These are phyloP conservation scores for Aphaenogaster rudis DNA, from an alignment of 1,140 invertebrate genomes.

Conservation along the genomic window DNA sequence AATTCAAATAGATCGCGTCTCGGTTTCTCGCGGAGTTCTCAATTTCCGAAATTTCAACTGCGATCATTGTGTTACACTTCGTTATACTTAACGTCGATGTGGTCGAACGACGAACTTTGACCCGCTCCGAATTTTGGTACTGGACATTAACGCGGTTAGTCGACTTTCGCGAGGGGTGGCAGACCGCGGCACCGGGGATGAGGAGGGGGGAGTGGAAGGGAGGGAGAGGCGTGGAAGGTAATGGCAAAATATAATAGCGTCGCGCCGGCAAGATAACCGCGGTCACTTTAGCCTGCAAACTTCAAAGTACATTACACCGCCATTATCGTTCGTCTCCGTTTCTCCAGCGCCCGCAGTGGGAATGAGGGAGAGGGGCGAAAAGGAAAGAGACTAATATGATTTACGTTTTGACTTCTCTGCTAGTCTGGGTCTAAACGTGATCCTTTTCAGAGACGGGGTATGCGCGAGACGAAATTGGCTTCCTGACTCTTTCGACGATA, in stretches of 20 bases:
- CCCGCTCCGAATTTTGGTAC: constrained; percentile 47
- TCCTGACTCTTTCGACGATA: constrained; percentile 33
- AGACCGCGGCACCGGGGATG: constrained; percentile 9
- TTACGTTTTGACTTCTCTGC: constrained; percentile 58
- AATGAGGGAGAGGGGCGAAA: not conserved
- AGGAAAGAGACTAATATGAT: constrained; percentile 37
- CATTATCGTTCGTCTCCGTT: constrained; percentile 58
- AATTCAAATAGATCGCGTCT: constrained; percentile 3
- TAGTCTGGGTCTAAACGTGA: constrained; percentile 39
- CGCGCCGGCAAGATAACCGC: constrained; percentile 58
- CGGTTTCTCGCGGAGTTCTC: not conserved
- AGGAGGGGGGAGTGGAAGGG: not conserved
- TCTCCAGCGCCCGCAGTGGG: not conserved
- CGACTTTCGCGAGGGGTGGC: constrained; percentile 43
- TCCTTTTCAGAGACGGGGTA: constrained; percentile 41
- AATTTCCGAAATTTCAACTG: constrained; percentile 28
- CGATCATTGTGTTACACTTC: constrained; percentile 8
- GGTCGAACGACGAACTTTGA: constrained; percentile 47
- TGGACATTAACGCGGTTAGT: constrained; percentile 53
- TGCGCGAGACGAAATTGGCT: constrained; percentile 50
- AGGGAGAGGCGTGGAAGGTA: constrained; percentile 15
- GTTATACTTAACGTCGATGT: constrained; percentile 27
- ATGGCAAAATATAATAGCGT: constrained; percentile 63
- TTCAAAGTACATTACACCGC: constrained; percentile 63
- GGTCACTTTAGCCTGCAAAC: constrained; percentile 62